phyloP scores from a whole-genome alignment of 64 coral and sea anemone species.

The Dendronephthya gigantea region DNA sequence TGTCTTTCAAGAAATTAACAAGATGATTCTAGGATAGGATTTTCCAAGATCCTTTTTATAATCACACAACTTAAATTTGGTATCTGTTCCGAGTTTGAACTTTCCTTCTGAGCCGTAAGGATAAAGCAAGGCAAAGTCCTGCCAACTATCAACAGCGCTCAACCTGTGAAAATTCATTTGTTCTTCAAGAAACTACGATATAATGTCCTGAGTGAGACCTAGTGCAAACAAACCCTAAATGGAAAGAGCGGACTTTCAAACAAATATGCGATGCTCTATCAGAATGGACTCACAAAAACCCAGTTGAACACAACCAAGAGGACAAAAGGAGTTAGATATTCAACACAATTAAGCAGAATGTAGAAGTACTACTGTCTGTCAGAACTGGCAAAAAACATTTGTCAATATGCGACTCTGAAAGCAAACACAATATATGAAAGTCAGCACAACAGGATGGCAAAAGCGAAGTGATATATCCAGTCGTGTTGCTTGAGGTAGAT shows the following conservation, averaged over 20 bases:
- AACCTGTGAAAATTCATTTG: no score
- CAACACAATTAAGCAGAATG: slow-evolving; percentile 17
- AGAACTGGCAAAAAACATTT: background rate
- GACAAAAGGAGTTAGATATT: background rate
- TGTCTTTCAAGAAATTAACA: background rate
- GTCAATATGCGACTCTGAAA: slow-evolving; percentile 14
- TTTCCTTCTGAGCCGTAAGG: background rate
- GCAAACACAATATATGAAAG: background rate
- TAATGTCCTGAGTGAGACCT: no score
- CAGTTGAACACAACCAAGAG: background rate
- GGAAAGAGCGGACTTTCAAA: background rate
- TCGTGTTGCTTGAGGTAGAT: background rate
- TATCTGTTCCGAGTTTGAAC: background rate
- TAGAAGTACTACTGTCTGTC: background rate
- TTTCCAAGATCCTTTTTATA: background rate
- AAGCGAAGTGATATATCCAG: background rate
- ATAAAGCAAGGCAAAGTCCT: background rate
- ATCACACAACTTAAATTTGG: background rate
- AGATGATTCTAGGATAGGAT: background rate
- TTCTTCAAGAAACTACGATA: no score
- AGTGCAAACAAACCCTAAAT: background rate
- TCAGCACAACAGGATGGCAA: background rate
- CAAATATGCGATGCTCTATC: background rate
- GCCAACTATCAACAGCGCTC: no score
- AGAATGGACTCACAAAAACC: background rate